Evolutionary conservation across 2,113 vertebrate genomes (phyloP), one percentile per base, ranked within the genome.

Genomic region (Asarcornis scutulata): DNA sequence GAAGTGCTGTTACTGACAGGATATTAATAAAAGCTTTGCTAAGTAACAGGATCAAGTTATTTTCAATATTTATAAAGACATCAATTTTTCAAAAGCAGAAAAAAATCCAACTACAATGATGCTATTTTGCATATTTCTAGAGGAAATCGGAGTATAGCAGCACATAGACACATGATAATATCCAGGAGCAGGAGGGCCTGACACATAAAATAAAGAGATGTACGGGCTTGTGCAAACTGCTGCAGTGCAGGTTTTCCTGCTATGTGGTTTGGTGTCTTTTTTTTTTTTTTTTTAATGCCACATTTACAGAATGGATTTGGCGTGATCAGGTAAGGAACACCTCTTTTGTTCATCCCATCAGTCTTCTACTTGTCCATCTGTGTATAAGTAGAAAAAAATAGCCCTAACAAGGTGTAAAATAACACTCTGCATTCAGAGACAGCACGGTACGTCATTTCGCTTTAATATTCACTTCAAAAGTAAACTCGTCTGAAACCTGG

Each of bases 391-490:
- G 85, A 59, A 93, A 96, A 96, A 96, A 94, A 75, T 12, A 89
- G 95, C 93, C 52, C 82, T 93, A 88, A 90, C 12, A 26, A 94
- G 84, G 50, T 94, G 53, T 91, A 94, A 93, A 97, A 93, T 89
- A 93, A 93, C 59, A 62, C 21, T 74, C 34, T 75, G n/a, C 55
- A 64, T 85, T 86, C 78, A 82, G 95, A 95, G 86, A 68, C 4
- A 79, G 78, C 0, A 1, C 56, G 91, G 91, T 83, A 96, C 76
- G 67, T 82, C 63, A 66, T 87, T 80, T 88, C 72, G 84, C 53
- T 95, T 79, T 32, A 86, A 46, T 92, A 95, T 91, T 97, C 96
- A 78, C 77, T 89, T 95, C 75, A 95, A 89, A 97, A 96, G 58
- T 86, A 91, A 77, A 91, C 58, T 91, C 93, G 82, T 58, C 40